Percentiles rank a stretch among this genome's conserved stretches.
phyloP scores from a whole-genome alignment of 2,797 vertebrate species.

The Rhinichthys osculus region DNA sequence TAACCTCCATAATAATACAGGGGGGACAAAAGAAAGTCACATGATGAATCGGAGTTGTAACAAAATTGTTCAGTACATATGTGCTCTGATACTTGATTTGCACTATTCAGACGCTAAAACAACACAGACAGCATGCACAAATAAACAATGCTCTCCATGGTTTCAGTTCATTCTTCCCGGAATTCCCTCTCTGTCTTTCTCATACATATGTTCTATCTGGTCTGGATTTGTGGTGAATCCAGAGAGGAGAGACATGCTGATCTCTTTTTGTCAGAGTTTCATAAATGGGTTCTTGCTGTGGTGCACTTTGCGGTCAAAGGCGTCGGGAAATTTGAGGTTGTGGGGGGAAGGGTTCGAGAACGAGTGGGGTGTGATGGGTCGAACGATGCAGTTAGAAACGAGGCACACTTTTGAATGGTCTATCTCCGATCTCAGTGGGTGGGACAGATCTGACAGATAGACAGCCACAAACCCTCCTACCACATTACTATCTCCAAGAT shows the following conservation, averaged over 20 bases:
- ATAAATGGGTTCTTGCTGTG: constrained; percentile 29
- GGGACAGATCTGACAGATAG: constrained; percentile 29
- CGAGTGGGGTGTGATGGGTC: not conserved
- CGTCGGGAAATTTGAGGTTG: constrained; percentile 22
- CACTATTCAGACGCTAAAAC: not conserved
- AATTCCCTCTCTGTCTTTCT: not conserved
- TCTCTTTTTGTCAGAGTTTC: constrained; percentile 32
- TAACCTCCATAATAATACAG: not conserved
- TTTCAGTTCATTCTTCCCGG: not conserved
- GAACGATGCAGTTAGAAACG: not conserved
- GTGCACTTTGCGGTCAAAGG: constrained; percentile 20
- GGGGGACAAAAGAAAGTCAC: not conserved
- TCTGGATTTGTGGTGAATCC: constrained; percentile 36
- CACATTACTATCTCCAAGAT: constrained; percentile 24
- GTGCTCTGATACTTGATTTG: not conserved
- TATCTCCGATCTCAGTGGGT: constrained; percentile 36
- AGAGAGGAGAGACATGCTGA: constrained; percentile 27
- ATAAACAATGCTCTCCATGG: not conserved
- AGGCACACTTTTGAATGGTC: not conserved
- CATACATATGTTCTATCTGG: constrained; percentile 15
- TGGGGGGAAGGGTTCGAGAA: not conserved
- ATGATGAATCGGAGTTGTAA: not conserved
- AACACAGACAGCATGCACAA: not conserved
- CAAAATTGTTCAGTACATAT: not conserved
- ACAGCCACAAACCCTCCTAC: constrained; percentile 21